Base-by-base conservation (phyloP, 2,888 invertebrate species). In the Cenopis cana region DNA sequence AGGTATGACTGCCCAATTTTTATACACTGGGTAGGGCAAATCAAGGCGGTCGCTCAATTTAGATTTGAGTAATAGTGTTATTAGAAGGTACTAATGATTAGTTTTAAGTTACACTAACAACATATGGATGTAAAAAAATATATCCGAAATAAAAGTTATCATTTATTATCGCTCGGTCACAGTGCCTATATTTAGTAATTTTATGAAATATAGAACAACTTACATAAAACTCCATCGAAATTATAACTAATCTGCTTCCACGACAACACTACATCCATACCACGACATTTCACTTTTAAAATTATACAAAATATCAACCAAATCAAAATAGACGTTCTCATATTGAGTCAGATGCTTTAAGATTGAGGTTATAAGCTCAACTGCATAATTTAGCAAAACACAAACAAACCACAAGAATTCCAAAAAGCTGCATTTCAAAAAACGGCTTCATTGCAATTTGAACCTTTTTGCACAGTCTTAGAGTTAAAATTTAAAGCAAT, bases 201-300 rank as follows among this genome's bases (percentile, higher is more conserved):
- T 4, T 2, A 17, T 17, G 8, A 50, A 36, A 33, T 29, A 57
- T 38, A 60, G 24, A 14, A 8, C 18, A 46, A 88, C 89, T 89
- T 75, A 90, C 90, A 90, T 18, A 78, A 59, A 0, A 84, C 74
- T 0, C 83, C 85, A 57, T 86, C 76, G 10, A 89, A 78, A 9
- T 88, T 74, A 38, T 86, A 90, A 49, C 76, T 77, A 0, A 90
- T 69, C 66, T 91, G 90, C 1, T 88, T 88, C 90, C 90, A 91
- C 0, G 80, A 70, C 1, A 85, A 85, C 0, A 86, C 82, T 36
- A 82, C 75, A 1, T 65, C 65, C 72, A 84, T 29, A 36, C 75
- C 72, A 5, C 29, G 20, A 29, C 66, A 14, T 11, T 50, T 67
- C 36, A 55, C 62, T 24, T 55, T 20, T 11, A 50, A 10, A 24